These are phyloP conservation scores for Drosophila differens DNA, from an alignment of 2,888 invertebrate genomes.

Conservation along the genomic window DNA sequence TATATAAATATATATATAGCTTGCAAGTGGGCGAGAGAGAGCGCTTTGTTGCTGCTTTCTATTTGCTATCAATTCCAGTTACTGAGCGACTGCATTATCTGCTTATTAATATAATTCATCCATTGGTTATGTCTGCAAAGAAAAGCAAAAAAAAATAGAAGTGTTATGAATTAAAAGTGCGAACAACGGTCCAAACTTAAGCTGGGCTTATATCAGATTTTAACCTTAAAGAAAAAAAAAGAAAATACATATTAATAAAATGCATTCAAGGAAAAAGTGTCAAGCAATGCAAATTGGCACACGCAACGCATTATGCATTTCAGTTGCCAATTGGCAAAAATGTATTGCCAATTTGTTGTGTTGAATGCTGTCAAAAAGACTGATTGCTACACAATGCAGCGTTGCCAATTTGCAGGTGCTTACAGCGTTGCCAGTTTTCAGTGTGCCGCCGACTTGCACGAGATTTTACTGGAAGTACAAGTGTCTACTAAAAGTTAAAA, in stretches of 20 bases:
- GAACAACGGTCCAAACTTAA: constrained; percentile 3
- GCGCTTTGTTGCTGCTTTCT: constrained; percentile 25
- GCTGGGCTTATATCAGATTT: constrained; percentile 35
- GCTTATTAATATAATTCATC: constrained; percentile 35
- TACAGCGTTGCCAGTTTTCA: constrained; percentile 35
- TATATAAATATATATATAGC: not conserved
- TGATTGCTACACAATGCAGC: not conserved
- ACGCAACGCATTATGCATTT: constrained; percentile 10
- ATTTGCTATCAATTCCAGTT: constrained; percentile 32
- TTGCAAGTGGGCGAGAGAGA: constrained; percentile 11
- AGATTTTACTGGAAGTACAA: constrained; percentile 23
- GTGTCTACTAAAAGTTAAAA: constrained; percentile 12
- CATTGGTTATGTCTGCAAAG: constrained; percentile 60
- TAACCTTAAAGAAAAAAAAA: constrained; percentile 42
- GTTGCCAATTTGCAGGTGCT: constrained; percentile 36
- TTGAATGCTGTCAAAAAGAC: constrained; percentile 24
- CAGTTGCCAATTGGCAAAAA: constrained; percentile 54
- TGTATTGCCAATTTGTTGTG: constrained; percentile 9
- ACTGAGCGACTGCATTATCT: constrained; percentile 57
- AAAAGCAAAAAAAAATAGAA: not conserved
- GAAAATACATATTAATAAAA: constrained; percentile 49
- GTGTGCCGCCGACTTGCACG: constrained; percentile 21
- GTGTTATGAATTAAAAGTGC: not conserved
- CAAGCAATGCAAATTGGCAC: constrained; percentile 68
- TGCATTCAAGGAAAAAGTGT: constrained; percentile 62